Base-by-base conservation (phyloP, 1,140 invertebrate species). In the Macrostomum lignano region DNA sequence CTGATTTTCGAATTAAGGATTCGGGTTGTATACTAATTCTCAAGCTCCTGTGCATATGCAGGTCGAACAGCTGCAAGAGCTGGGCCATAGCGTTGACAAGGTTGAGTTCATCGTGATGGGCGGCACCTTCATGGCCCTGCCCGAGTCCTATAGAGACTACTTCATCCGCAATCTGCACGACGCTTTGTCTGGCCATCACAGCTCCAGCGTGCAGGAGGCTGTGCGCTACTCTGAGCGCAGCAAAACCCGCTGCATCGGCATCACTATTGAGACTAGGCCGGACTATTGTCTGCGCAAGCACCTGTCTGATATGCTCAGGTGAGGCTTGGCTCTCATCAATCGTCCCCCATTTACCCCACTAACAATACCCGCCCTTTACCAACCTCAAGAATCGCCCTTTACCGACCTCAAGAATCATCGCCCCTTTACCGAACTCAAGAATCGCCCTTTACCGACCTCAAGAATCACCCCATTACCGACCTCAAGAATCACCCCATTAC, bases 91-190 rank as follows among this genome's bases (percentile, higher is more conserved):
- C 55, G 82, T 96, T 1, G 91, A 98, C 58, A 98, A 98, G 63
- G 81, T 96, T 1, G 91, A 98, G 61, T 98, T 94, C 56, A 98
- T 98, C 48, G 76, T 98, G 0, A 98, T 98, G 91, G 91, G 86
- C 21, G 88, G 91, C 17, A 98, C 91, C 15, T 98, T 98, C 52
- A 98, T 98, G 91, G 75, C 77, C 35, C 58, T 98, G 6, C 68
- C 81, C 1, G 81, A 91, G 47, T 81, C 91, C 44, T 98, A 98
- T 54, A 40, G 86, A 34, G 86, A 98, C 57, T 93, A 79, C 61
- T 98, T 98, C 51, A 96, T 98, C 38, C 42, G 81, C 38, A 96
- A 88, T 61, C 65, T 98, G 1, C 88, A 98, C 53, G 88, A 98
- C 67, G 86, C 88, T 3, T 61, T 96, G 0, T 91, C 81, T 19